phyloP scores from a whole-genome alignment of 2,888 invertebrate species.

The Metacarcinus magister region DNA sequence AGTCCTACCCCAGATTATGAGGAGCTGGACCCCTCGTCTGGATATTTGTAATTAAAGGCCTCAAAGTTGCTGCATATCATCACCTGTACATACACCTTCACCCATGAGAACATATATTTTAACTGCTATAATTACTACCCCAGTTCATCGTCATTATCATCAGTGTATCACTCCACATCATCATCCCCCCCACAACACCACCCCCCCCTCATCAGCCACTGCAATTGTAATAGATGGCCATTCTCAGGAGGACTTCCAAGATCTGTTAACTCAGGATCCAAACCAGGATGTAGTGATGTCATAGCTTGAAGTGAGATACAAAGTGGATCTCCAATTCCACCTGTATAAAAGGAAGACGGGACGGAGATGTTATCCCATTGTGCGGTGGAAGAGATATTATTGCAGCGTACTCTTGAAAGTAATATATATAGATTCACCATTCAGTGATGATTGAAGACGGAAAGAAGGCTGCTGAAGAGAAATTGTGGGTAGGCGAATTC shows the following conservation, averaged over 20 bases:
- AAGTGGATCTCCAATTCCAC: background rate
- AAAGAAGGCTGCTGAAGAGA: background rate
- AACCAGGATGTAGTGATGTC: conserved; percentile 60
- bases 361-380: background rate
- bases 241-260: conserved; percentile 77
- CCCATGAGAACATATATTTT: conserved; percentile 49
- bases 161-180: background rate
- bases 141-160: background rate
- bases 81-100: conserved; percentile 31
- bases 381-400: conserved; percentile 60
- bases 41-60: background rate
- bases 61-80: conserved; percentile 42
- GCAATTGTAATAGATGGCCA: conserved; percentile 54
- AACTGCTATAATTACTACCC: conserved; percentile 30
- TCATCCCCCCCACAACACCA: background rate
- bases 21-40: conserved; percentile 39
- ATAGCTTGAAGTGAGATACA: conserved; percentile 48
- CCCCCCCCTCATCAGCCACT: background rate
- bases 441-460: background rate
- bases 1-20: background rate
- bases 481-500: background rate
- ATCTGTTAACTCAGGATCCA: conserved; percentile 72
- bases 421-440: background rate
- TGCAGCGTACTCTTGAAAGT: conserved; percentile 55
- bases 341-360: background rate